Conservation (phyloP, 2,888 invertebrate species). For the Agrochola circellaris region DNA sequence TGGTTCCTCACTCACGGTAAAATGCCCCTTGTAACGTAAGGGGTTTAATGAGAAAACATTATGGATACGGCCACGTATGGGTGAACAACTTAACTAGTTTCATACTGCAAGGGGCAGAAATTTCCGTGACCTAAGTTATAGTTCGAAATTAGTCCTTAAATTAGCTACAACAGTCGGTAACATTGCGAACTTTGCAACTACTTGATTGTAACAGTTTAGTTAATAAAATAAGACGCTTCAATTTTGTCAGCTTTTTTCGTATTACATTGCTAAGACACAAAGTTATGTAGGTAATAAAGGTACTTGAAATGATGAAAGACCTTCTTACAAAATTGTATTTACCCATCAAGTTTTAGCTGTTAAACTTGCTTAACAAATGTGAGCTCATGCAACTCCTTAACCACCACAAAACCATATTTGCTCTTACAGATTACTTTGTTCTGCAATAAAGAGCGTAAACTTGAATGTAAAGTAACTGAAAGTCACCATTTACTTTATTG, state of each 20-base stretch:
- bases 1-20: background rate
- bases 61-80: slow-evolving; percentile 1
- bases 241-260: background rate
- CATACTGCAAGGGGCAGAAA: background rate
- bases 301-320: background rate
- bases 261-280: background rate
- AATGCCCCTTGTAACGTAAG: slow-evolving; percentile 1
- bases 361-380: background rate
- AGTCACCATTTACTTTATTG: slow-evolving; percentile 40
- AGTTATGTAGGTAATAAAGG: too few relatives aligned
- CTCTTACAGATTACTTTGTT: slow-evolving; percentile 18
- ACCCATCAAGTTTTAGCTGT: background rate
- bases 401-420: background rate
- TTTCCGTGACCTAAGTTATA: background rate
- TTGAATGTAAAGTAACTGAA: slow-evolving; percentile 31
- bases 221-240: background rate
- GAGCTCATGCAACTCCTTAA: background rate
- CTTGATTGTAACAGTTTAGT: background rate
- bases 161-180: background rate
- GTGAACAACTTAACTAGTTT: slow-evolving; percentile 10
- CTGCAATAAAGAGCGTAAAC: slow-evolving; percentile 34
- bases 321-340: background rate
- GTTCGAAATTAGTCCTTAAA: background rate
- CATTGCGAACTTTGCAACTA: background rate
- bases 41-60: slow-evolving; percentile 12